Percentiles rank a stretch among this genome's conserved stretches.
These are phyloP conservation scores for Ochropacha duplaris DNA, from an alignment of 2,888 invertebrate genomes.

Conservation along the genomic window DNA sequence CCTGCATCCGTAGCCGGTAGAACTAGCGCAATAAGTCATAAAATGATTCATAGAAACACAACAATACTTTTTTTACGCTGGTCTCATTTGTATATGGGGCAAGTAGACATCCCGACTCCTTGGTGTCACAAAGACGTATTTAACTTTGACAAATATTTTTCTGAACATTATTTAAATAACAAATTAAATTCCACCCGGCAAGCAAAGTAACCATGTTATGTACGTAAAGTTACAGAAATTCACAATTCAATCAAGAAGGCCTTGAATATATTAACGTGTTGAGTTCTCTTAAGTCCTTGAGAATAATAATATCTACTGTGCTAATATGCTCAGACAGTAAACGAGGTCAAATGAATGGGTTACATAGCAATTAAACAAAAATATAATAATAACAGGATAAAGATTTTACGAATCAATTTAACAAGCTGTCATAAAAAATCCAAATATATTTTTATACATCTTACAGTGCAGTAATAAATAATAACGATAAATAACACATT, in stretches of 20 bases:
- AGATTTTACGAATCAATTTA: neutral
- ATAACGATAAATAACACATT: neutral
- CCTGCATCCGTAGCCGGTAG: conserved; percentile 51
- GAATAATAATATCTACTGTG: too few species aligned
- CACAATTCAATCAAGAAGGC: neutral
- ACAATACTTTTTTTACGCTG: neutral
- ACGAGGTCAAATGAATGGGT: neutral
- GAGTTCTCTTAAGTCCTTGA: conserved; percentile 3
- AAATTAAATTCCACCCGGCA: too few species aligned
- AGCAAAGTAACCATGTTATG: neutral
- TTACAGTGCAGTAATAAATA: neutral
- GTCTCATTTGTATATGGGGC: neutral
- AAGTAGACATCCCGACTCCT: too few species aligned
- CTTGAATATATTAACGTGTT: neutral
- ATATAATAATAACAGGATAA: neutral
- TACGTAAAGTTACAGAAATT: neutral
- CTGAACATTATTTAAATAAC: neutral
- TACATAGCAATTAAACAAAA: neutral
- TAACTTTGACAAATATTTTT: neutral
- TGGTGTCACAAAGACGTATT: neutral
- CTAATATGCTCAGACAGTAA: neutral
- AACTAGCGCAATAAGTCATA: conserved; percentile 53
- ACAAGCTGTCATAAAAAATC: neutral
- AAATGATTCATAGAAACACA: conserved; percentile 58
- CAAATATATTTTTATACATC: neutral